A percentile compares a stretch with the other conserved stretches of the same genome.
Conservation (phyloP, 2,797 vertebrate genomes). For the Crocodylus rhombifer region DNA sequence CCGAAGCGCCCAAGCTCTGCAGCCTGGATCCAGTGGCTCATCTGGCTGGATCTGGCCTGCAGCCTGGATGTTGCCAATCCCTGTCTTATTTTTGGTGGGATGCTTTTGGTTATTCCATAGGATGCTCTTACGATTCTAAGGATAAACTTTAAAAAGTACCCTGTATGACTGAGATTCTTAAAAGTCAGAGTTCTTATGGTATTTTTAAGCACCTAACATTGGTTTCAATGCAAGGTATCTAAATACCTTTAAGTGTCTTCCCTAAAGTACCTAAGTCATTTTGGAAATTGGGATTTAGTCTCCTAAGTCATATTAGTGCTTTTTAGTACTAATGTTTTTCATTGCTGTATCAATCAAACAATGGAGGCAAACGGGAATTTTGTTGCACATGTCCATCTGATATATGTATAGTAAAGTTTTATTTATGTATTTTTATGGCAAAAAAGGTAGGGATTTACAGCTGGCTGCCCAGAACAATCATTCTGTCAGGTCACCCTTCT, state of each 20-base stretch:
- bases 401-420: not conserved
- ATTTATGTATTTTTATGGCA: not conserved
- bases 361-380: not conserved
- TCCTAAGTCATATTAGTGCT: accelerated
- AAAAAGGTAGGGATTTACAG: not conserved
- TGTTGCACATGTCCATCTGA: too few relatives aligned
- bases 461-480: not conserved
- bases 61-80: too few relatives aligned
- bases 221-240: too few relatives aligned
- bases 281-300: not conserved
- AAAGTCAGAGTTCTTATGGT: not conserved
- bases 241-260: too few relatives aligned
- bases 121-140: not conserved
- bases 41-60: too few relatives aligned
- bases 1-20: too few relatives aligned
- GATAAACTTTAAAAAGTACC: not conserved
- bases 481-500: not conserved
- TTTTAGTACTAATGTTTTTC: not conserved
- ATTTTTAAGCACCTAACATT: too few relatives aligned
- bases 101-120: not conserved
- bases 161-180: not conserved
- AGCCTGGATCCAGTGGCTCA: too few relatives aligned
- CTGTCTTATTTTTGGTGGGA: not conserved
- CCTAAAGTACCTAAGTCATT: too few relatives aligned
- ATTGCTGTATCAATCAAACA: not conserved